Conservation (phyloP, 2,888 invertebrate species). For the Ormyrus pomaceus region DNA sequence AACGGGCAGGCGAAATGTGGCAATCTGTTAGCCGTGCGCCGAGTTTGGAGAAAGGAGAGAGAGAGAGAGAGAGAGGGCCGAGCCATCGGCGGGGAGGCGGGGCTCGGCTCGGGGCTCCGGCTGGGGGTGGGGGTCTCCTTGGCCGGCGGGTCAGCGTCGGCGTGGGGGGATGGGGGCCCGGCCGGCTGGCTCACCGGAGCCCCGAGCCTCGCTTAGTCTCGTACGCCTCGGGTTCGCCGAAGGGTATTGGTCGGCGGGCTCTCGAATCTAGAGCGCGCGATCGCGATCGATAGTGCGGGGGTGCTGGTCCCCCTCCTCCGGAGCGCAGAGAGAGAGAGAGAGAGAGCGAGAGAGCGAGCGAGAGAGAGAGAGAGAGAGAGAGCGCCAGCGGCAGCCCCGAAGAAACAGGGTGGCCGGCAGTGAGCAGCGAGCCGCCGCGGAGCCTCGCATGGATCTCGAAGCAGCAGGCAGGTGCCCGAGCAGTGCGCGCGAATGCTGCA, state of each 20-base stretch:
- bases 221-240: conserved; percentile 66
- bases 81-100: conserved; percentile 65
- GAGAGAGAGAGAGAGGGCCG: conserved; percentile 20
- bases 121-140: conserved; percentile 49
- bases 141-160: conserved; percentile 52
- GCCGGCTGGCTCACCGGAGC: conserved; percentile 54
- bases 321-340: background rate
- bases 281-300: background rate
- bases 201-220: no score
- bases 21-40: conserved; percentile 7
- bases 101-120: conserved; percentile 59
- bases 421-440: conserved; percentile 46
- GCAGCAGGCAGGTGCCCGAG: conserved; percentile 7
- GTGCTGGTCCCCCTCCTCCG: background rate
- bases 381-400: conserved; percentile 17
- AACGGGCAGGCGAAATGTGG: background rate
- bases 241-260: conserved; percentile 65
- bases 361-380: conserved; percentile 40
- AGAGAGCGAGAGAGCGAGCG: conserved; percentile 40
- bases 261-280: background rate
- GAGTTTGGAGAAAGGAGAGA: conserved; percentile 25
- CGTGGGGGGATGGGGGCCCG: conserved; percentile 63
- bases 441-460: conserved; percentile 52
- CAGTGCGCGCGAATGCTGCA: background rate
- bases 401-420: conserved; percentile 40